phyloP scores from a whole-genome alignment of 2,888 invertebrate species.

The Leucophora obtusa region DNA sequence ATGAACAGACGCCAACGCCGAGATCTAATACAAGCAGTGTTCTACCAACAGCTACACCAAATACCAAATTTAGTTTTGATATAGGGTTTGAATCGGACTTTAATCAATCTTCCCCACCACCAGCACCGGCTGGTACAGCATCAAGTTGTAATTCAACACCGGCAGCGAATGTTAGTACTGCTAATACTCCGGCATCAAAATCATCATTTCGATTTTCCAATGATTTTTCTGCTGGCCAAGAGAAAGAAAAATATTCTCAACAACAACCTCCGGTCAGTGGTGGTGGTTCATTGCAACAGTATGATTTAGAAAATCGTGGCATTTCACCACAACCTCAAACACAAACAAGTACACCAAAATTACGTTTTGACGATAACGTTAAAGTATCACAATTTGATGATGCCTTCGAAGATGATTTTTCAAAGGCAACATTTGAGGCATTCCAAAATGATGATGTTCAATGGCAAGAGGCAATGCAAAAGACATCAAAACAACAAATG shows the following conservation, averaged over 20 bases:
- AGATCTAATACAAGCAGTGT: slow-evolving; percentile 74
- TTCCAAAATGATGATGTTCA: slow-evolving; percentile 78
- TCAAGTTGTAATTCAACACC: slow-evolving; percentile 76
- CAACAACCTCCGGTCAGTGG: slow-evolving; percentile 21
- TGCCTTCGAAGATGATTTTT: slow-evolving; percentile 81
- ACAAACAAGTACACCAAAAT: slow-evolving; percentile 74
- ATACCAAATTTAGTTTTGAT: slow-evolving; percentile 77
- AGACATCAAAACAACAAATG: slow-evolving; percentile 72
- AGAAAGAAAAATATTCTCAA: slow-evolving; percentile 72
- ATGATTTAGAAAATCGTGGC: slow-evolving; percentile 66
- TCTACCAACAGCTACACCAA: slow-evolving; percentile 57
- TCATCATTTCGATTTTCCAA: slow-evolving; percentile 81
- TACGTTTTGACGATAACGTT: slow-evolving; percentile 86
- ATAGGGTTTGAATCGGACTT: slow-evolving; percentile 78
- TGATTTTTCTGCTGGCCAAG: slow-evolving; percentile 80
- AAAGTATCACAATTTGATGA: slow-evolving; percentile 79
- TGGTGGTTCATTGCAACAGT: slow-evolving; percentile 64
- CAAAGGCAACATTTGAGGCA: slow-evolving; percentile 78
- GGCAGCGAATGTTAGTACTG: slow-evolving; percentile 68
- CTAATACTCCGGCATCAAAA: slow-evolving; percentile 71
- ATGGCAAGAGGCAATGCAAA: slow-evolving; percentile 66
- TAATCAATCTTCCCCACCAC: slow-evolving; percentile 75
- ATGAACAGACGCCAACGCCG: slow-evolving; percentile 75
- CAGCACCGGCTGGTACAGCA: slow-evolving; percentile 72
- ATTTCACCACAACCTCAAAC: slow-evolving; percentile 64